Evolutionary conservation across 2,113 vertebrate genomes (phyloP).

Genomic region (Setophaga petechia): DNA sequence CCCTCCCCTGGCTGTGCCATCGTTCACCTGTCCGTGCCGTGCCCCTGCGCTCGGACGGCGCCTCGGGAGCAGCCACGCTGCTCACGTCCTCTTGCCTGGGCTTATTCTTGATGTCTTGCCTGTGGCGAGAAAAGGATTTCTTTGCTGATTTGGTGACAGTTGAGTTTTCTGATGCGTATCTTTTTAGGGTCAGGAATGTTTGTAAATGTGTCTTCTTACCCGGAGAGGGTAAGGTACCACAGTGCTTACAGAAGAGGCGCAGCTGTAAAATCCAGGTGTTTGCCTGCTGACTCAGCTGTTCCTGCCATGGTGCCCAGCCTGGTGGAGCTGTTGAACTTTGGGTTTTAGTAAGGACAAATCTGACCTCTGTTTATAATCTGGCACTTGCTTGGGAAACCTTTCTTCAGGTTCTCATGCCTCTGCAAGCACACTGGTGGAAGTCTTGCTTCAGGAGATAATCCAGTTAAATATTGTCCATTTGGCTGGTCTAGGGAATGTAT

Average conservation of each 20-base stretch:
- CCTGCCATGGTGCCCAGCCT: neutral
- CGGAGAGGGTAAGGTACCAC: neutral
- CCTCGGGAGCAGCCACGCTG: neutral
- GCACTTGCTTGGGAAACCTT: neutral
- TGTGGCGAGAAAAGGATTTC: neutral
- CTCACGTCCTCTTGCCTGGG: neutral
- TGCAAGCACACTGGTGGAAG: neutral
- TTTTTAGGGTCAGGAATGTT: neutral
- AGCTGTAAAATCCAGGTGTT: neutral
- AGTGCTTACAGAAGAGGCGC: neutral
- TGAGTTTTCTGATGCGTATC: neutral
- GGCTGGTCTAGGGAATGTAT: neutral
- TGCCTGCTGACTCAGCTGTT: neutral
- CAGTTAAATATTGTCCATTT: neutral
- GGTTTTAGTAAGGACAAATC: neutral
- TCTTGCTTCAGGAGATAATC: neutral
- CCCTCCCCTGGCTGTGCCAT: neutral
- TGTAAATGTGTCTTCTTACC: neutral
- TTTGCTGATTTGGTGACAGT: neutral
- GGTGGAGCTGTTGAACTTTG: neutral
- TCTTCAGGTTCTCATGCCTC: neutral
- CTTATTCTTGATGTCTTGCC: too few species aligned
- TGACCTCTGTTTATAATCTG: neutral
- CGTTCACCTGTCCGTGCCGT: neutral
- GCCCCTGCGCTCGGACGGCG: rapidly evolving